phyloP scores from a whole-genome alignment of 1,140 invertebrate genomes.

The Drosophila pectinifera region DNA sequence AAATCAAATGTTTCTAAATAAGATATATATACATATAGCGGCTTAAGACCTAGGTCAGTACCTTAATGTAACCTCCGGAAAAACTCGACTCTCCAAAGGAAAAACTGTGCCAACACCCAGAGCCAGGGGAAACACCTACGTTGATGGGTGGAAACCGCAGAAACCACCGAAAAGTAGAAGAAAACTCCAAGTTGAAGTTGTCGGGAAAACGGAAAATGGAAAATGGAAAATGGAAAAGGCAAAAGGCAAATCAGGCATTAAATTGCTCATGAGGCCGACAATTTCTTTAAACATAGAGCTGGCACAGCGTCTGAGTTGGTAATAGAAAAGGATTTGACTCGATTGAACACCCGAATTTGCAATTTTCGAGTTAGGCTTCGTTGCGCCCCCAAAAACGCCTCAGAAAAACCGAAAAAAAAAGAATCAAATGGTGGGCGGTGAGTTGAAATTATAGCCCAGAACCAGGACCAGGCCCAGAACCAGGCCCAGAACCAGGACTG shows the following conservation, averaged over 20 bases:
- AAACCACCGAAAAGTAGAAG: constrained; percentile 10
- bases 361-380: constrained; percentile 79
- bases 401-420: constrained; percentile 7
- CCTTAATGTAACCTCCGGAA: not conserved
- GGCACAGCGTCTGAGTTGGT: constrained; percentile 51
- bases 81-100: constrained; percentile 3
- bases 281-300: constrained; percentile 77
- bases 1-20: too few relatives aligned
- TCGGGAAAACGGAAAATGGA: too few relatives aligned
- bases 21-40: too few relatives aligned
- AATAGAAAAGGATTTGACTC: constrained; percentile 76
- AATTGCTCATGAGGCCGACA: constrained; percentile 74
- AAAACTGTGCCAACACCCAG: constrained; percentile 66
- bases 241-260: constrained; percentile 58
- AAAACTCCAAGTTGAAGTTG: constrained; percentile 11
- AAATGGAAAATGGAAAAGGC: not conserved
- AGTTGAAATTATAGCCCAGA: constrained; percentile 44
- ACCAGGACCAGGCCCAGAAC: not conserved
- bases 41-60: not conserved
- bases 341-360: constrained; percentile 81
- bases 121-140: constrained; percentile 32
- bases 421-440: constrained; percentile 53
- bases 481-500: not conserved
- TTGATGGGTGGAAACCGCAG: not conserved
- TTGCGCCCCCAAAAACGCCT: constrained; percentile 55